Percentiles rank a stretch among this genome's conserved stretches.
Conservation (phyloP, 1,140 invertebrate genomes). For the Drosophila aff. region DNA sequence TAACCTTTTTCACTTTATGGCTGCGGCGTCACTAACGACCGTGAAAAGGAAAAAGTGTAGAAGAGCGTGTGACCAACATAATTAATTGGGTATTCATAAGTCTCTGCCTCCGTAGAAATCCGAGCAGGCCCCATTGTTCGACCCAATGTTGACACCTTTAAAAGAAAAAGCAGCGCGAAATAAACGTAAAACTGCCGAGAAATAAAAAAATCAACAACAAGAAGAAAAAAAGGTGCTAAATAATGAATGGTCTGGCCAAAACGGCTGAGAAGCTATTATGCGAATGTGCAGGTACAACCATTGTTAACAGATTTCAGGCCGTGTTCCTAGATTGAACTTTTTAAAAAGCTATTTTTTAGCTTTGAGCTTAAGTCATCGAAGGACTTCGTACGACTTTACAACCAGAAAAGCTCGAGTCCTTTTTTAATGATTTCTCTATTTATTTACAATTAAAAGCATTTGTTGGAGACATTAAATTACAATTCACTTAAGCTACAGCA, state of each 20-base stretch:
- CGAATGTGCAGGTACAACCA: slow-evolving; percentile 2
- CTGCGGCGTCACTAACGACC: slow-evolving; percentile 69
- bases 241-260: slow-evolving; percentile 31
- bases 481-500: slow-evolving; percentile 61
- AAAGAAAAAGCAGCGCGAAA: slow-evolving; percentile 66
- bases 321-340: background rate
- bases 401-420: slow-evolving; percentile 4
- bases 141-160: slow-evolving; percentile 72
- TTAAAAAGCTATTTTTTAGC: background rate
- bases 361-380: slow-evolving; percentile 8
- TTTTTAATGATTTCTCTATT: slow-evolving; percentile 45
- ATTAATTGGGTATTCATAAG: slow-evolving; percentile 79
- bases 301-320: background rate
- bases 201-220: slow-evolving; percentile 17
- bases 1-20: slow-evolving; percentile 27
- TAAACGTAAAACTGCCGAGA: slow-evolving; percentile 35
- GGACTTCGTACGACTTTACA: background rate
- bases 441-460: slow-evolving; percentile 84
- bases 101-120: slow-evolving; percentile 56
- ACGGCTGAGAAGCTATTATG: slow-evolving; percentile 23
- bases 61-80: slow-evolving; percentile 79
- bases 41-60: slow-evolving; percentile 69
- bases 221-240: slow-evolving; percentile 30
- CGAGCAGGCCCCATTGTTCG: slow-evolving; percentile 60
- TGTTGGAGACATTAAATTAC: slow-evolving; percentile 71